Evolutionary conservation across 2,888 invertebrate genomes (phyloP).

Genomic region (Tuberolachnus salignus): DNA sequence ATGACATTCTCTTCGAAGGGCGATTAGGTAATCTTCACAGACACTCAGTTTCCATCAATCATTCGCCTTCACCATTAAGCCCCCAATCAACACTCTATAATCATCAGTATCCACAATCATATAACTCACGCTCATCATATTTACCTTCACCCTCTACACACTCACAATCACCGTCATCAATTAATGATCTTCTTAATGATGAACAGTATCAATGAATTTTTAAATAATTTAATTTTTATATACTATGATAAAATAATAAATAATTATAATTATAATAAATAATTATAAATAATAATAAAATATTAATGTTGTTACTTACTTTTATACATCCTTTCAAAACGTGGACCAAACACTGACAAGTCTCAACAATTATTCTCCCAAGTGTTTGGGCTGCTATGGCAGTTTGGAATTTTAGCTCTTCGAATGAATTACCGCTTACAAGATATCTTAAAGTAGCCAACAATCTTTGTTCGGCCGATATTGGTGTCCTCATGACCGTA

Average conservation of each 20-base stretch:
- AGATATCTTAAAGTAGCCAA: too few relatives aligned
- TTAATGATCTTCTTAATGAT: constrained; percentile 29
- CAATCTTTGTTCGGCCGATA: too few relatives aligned
- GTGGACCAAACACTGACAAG: constrained; percentile 22
- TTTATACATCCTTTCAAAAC: constrained; percentile 30
- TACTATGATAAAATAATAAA: constrained; percentile 5
- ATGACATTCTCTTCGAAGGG: constrained; percentile 26
- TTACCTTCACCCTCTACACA: constrained; percentile 5
- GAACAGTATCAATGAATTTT: constrained; percentile 23
- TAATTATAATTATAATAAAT: too few relatives aligned
- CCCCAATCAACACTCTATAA: background rate
- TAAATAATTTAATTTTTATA: constrained; percentile 9
- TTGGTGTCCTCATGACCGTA: too few relatives aligned
- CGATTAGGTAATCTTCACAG: constrained; percentile 27
- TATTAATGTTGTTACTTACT: constrained; percentile 10
- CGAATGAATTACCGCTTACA: too few relatives aligned
- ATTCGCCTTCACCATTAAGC: constrained; percentile 8
- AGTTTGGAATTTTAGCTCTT: too few relatives aligned
- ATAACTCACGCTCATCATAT: background rate
- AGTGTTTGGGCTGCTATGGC: too few relatives aligned
- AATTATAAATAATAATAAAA: constrained; percentile 18
- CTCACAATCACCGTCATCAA: constrained; percentile 6
- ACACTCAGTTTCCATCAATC: constrained; percentile 23
- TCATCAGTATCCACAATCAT: constrained; percentile 2
- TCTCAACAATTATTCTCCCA: constrained; percentile 40